phyloP scores from a whole-genome alignment of 2,888 invertebrate genomes.

The Dasysyrphus tricinctus region DNA sequence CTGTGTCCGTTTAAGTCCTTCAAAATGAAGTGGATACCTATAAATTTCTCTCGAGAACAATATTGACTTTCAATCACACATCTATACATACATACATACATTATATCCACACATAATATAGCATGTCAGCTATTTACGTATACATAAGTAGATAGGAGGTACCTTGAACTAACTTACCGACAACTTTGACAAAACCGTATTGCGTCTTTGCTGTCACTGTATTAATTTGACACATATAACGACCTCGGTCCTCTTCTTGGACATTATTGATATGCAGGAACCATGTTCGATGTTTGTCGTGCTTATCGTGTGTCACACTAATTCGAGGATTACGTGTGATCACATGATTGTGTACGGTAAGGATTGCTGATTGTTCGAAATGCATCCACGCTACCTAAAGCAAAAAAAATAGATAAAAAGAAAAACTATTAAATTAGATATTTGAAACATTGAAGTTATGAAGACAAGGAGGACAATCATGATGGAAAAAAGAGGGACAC shows the following conservation, averaged over 20 bases:
- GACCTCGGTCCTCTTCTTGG: constrained; percentile 94
- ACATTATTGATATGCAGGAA: constrained; percentile 96
- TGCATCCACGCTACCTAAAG: constrained; percentile 99
- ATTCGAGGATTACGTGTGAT: constrained; percentile 96
- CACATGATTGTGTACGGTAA: constrained; percentile 97
- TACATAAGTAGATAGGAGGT: background rate
- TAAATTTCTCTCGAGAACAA: constrained; percentile 16
- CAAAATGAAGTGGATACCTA: constrained; percentile 37
- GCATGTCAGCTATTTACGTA: constrained; percentile 5
- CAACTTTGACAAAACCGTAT: constrained; percentile 95
- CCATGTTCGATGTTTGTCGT: constrained; percentile 92
- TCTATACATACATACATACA: background rate
- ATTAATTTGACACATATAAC: constrained; percentile 97
- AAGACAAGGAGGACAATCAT: background rate
- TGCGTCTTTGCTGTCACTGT: constrained; percentile 96
- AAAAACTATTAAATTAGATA: constrained; percentile 20
- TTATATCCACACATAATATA: background rate
- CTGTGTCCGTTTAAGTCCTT: constrained; percentile 28
- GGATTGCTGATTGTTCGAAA: constrained; percentile 95
- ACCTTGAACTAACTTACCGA: constrained; percentile 89
- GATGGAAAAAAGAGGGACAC: background rate
- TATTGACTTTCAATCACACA: constrained; percentile 60
- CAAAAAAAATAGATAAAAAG: constrained; percentile 75
- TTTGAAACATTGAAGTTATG: background rate
- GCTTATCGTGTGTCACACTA: constrained; percentile 95